These are phyloP conservation scores for Fulmarus glacialis DNA, from an alignment of 2,113 vertebrate species.

Conservation along the genomic window DNA sequence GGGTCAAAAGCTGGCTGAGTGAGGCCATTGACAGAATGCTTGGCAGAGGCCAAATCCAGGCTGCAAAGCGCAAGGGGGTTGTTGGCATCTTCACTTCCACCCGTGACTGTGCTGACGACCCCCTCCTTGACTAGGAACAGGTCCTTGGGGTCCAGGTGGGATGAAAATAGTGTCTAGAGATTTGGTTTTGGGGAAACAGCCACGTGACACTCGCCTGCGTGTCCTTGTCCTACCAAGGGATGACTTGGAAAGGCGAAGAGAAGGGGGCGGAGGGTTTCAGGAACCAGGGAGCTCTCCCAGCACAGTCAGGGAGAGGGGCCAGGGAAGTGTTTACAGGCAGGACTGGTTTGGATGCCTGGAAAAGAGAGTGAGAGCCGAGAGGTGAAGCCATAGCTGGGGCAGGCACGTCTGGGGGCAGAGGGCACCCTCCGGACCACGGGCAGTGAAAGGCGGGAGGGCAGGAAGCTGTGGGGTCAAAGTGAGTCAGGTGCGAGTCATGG, in stretches of 20 bases:
- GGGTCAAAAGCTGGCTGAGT: background rate
- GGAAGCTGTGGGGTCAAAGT: conserved; percentile 38
- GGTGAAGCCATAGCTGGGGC: background rate
- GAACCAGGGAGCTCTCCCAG: background rate
- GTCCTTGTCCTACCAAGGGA: background rate
- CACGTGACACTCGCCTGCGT: background rate
- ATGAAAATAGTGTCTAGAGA: background rate
- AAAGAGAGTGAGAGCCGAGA: background rate
- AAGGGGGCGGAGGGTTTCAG: background rate
- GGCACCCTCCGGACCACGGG: background rate
- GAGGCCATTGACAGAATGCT: background rate
- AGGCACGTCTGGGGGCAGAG: background rate
- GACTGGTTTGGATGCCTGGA: background rate
- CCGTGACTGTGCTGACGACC: background rate
- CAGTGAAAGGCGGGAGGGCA: conserved; percentile 38
- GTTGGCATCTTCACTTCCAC: background rate
- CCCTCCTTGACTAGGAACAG: background rate
- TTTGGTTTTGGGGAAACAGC: background rate
- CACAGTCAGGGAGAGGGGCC: too few species aligned
- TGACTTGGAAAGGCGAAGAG: background rate
- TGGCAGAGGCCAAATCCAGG: background rate
- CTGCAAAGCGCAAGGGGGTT: background rate
- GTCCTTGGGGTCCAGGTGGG: background rate
- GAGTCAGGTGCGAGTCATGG: conserved; percentile 33
- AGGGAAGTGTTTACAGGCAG: background rate